Evolutionary conservation across 2,888 invertebrate genomes (phyloP).

Genomic region (Drosophila mayaguana): DNA sequence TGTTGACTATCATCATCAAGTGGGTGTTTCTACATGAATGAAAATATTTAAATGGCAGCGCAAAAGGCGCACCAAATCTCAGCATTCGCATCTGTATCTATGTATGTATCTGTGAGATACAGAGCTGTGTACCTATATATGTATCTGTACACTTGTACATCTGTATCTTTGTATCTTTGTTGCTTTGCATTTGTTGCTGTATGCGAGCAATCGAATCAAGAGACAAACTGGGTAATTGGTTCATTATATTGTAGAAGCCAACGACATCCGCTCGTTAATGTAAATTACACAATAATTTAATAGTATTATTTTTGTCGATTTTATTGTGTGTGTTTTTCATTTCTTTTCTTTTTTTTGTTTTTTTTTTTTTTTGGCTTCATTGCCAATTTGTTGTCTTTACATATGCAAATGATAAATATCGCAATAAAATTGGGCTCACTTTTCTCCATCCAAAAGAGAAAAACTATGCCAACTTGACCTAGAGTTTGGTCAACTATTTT

Average conservation of each 20-base stretch:
- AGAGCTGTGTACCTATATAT: constrained; percentile 3
- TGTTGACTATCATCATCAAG: constrained; percentile 53
- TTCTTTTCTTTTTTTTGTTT: no score
- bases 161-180: constrained; percentile 18
- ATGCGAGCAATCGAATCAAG: constrained; percentile 76
- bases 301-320: constrained; percentile 29
- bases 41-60: constrained; percentile 43
- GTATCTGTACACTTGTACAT: constrained; percentile 17
- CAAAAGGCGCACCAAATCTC: constrained; percentile 40
- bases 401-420: not conserved
- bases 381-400: not conserved
- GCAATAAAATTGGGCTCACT: not conserved
- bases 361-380: not conserved
- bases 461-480: no score
- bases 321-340: no score
- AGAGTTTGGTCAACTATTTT: no score
- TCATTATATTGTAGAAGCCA: constrained; percentile 78
- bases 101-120: constrained; percentile 20
- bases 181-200: constrained; percentile 28
- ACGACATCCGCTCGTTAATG: constrained; percentile 78
- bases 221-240: constrained; percentile 80
- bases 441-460: no score
- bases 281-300: constrained; percentile 78
- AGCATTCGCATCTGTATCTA: constrained; percentile 17
- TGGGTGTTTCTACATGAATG: constrained; percentile 68